These are phyloP conservation scores for Nipponia nippon DNA, from an alignment of 2,113 vertebrate genomes.

Conservation along the genomic window DNA sequence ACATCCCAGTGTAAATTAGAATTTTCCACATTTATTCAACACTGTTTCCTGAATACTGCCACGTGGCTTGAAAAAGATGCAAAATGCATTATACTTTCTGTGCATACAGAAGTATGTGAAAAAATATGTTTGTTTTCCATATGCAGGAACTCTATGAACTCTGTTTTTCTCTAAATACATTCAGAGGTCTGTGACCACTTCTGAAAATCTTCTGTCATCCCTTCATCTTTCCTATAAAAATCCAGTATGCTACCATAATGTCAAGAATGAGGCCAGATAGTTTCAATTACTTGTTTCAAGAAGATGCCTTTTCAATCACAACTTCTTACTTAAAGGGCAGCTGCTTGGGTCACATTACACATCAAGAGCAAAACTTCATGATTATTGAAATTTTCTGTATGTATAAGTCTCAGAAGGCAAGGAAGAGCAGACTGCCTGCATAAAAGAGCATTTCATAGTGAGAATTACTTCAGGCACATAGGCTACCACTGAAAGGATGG, in stretches of 20 bases:
- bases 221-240: constrained; percentile 35
- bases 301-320: constrained; percentile 51
- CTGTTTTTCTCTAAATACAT: neutral
- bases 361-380: constrained; percentile 3
- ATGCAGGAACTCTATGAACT: neutral
- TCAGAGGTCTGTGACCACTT: neutral
- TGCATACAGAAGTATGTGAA: neutral
- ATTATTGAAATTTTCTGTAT: neutral
- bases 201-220: constrained; percentile 31
- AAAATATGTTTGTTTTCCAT: neutral
- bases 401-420: constrained; percentile 11
- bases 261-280: constrained; percentile 37
- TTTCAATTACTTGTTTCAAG: constrained; percentile 56
- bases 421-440: neutral
- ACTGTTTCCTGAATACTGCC: neutral
- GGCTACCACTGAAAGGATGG: neutral
- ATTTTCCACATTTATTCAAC: neutral
- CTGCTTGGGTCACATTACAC: constrained; percentile 6
- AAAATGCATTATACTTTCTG: neutral
- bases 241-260: neutral
- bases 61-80: neutral
- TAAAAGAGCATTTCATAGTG: neutral
- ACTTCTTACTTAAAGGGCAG: neutral
- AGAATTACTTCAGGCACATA: neutral
- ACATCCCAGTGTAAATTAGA: neutral